Conservation (phyloP, 2,113 vertebrate genomes). For the Dolichotis patagonum region DNA sequence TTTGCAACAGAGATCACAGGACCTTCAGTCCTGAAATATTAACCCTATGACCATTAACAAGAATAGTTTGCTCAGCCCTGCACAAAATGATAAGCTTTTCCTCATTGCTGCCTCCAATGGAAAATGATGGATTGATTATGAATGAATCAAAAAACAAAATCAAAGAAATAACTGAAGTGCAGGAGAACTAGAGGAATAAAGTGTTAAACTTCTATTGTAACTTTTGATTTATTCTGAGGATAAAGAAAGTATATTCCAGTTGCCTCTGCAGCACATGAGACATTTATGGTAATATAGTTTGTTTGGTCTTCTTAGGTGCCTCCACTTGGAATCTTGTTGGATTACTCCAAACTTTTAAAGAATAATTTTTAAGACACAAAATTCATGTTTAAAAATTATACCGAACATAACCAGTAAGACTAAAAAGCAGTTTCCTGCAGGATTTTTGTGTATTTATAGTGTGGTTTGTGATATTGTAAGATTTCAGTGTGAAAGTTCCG, state of each 20-base stretch:
- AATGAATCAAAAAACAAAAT: conserved; percentile 3
- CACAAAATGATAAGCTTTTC: background rate
- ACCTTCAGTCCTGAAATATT: conserved; percentile 29
- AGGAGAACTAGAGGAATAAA: background rate
- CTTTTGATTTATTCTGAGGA: background rate
- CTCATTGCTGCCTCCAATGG: background rate
- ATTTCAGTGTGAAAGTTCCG: background rate
- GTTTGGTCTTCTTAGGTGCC: background rate
- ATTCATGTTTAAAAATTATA: background rate
- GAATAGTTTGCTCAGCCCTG: background rate
- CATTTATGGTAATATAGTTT: background rate
- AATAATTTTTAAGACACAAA: background rate
- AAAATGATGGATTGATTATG: background rate
- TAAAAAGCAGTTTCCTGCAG: background rate
- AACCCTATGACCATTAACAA: background rate
- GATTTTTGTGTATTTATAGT: background rate
- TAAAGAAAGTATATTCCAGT: background rate
- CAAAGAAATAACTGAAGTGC: background rate
- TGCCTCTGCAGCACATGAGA: background rate
- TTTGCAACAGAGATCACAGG: background rate
- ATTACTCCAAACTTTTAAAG: background rate
- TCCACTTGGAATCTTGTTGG: background rate
- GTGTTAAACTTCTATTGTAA: background rate
- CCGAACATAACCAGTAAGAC: background rate
- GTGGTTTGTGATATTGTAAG: background rate